Conservation (phyloP, 2,888 invertebrate genomes). For the Cacoxenus indagator region DNA sequence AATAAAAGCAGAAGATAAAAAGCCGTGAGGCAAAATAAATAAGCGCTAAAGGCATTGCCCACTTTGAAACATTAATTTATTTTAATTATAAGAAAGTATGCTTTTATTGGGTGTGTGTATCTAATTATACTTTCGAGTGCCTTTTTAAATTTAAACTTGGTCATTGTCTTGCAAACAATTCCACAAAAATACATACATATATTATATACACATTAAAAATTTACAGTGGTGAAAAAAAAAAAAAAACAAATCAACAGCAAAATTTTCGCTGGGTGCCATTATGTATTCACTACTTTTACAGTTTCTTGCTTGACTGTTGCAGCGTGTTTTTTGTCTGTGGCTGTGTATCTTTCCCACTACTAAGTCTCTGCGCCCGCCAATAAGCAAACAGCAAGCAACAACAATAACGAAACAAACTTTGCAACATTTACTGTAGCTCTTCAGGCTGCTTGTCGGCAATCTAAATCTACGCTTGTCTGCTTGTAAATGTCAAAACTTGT, state of each 20-base stretch:
- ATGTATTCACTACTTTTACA: no score
- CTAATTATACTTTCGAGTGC: neutral
- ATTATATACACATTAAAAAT: no score
- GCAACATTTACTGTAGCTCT: neutral
- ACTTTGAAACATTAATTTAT: neutral
- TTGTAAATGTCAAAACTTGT: slow-evolving; percentile 17
- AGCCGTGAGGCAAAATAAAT: neutral
- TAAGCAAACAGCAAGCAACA: neutral
- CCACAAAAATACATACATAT: no score
- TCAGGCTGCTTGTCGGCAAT: neutral
- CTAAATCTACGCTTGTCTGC: neutral
- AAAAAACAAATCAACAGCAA: no score
- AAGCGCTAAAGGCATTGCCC: neutral
- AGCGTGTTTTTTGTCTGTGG: neutral
- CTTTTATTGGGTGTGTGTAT: neutral
- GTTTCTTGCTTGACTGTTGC: neutral
- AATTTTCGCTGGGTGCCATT: no score
- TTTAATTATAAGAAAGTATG: neutral
- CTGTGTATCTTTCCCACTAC: neutral
- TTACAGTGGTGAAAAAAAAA: no score
- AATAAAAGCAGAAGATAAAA: neutral
- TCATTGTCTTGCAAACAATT: no score
- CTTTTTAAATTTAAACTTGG: no score
- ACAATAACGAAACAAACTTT: neutral
- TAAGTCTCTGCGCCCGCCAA: neutral